phyloP scores from a whole-genome alignment of 2,888 invertebrate species.

The Criorhina ranunculi region DNA sequence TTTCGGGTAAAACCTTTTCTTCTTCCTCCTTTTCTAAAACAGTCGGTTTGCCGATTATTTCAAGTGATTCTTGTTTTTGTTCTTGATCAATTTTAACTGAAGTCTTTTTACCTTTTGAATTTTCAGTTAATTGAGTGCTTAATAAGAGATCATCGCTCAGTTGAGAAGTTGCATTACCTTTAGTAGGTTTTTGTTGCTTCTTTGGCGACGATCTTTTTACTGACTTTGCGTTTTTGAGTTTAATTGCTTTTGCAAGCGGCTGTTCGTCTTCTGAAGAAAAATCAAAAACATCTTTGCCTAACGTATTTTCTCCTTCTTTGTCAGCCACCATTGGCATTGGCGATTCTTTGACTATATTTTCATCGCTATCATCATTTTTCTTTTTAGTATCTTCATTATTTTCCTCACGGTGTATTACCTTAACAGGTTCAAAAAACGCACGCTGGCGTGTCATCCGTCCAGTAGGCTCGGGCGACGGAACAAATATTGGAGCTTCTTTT shows the following conservation, averaged over 20 bases:
- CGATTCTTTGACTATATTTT: conserved; percentile 6
- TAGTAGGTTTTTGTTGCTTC: conserved; percentile 47
- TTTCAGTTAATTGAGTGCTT: conserved; percentile 57
- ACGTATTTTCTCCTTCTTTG: conserved; percentile 32
- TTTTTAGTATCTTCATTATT: conserved; percentile 47
- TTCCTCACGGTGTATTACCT: conserved; percentile 79
- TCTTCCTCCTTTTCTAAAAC: conserved; percentile 12
- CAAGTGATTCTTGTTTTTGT: conserved; percentile 7
- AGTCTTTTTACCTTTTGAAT: conserved; percentile 41
- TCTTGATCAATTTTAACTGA: conserved; percentile 1
- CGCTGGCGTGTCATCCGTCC: conserved; percentile 83
- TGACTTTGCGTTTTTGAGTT: conserved; percentile 80
- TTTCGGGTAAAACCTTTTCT: conserved; percentile 42
- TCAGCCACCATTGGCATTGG: not conserved
- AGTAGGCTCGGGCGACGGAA: conserved; percentile 83
- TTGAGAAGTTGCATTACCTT: conserved; percentile 9
- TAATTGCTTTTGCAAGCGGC: conserved; percentile 84
- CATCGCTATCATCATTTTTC: conserved; percentile 78
- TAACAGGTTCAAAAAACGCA: conserved; percentile 84
- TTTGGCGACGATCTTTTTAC: conserved; percentile 60
- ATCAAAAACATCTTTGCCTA: conserved; percentile 81
- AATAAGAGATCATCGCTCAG: conserved; percentile 27
- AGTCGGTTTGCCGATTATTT: not conserved
- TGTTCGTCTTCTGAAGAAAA: conserved; percentile 86
- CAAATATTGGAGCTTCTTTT: conserved; percentile 83